Conservation (phyloP, 2,888 invertebrate genomes). For the Pyrrhosoma nymphula region DNA sequence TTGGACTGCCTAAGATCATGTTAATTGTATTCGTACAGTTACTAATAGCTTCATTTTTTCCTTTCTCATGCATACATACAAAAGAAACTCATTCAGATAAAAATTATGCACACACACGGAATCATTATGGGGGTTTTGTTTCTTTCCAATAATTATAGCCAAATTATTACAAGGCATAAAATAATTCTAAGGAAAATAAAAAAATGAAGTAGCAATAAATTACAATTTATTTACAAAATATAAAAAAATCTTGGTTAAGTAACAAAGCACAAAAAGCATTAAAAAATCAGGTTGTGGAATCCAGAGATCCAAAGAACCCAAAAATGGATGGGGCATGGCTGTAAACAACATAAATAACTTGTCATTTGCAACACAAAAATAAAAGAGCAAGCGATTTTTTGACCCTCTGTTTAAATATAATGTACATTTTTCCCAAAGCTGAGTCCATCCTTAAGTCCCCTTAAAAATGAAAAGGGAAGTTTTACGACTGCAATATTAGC, state of each 20-base stretch:
- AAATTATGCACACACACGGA: neutral
- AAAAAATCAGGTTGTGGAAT: conserved; percentile 21
- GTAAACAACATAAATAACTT: conserved; percentile 1
- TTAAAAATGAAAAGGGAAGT: neutral
- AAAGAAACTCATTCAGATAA: neutral
- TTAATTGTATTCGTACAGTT: neutral
- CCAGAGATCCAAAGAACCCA: neutral
- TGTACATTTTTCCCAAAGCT: conserved; percentile 16
- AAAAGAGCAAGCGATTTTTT: neutral
- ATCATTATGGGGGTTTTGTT: neutral
- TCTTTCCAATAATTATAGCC: neutral
- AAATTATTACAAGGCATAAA: neutral
- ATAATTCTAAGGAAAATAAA: neutral
- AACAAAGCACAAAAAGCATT: conserved; percentile 36
- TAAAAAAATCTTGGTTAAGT: conserved; percentile 9
- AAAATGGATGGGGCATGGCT: neutral
- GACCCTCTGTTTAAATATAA: neutral
- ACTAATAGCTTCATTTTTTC: neutral
- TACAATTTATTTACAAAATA: conserved; percentile 28
- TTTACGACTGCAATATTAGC: neutral
- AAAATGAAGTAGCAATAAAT: conserved; percentile 14
- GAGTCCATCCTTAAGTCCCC: neutral
- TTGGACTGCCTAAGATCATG: neutral
- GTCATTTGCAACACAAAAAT: neutral
- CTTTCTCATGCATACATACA: neutral